These are phyloP conservation scores for Cartodere bifasciata DNA, from an alignment of 2,888 invertebrate genomes.

Conservation along the genomic window DNA sequence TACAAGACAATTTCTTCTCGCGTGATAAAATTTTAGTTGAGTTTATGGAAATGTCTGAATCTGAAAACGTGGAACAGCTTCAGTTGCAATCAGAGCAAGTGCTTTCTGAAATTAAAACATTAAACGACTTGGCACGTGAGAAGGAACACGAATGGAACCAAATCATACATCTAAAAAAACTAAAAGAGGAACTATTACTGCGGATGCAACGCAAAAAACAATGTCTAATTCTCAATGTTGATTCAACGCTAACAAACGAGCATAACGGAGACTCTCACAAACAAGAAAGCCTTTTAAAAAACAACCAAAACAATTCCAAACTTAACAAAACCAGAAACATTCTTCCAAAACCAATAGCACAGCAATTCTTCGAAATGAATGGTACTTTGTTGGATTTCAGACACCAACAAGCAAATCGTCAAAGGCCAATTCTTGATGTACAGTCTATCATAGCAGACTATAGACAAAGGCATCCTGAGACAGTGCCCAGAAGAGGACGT, in stretches of 20 bases:
- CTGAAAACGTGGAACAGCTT: slow-evolving; percentile 47
- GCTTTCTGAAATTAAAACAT: slow-evolving; percentile 51
- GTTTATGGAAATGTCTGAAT: slow-evolving; percentile 49
- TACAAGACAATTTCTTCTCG: slow-evolving; percentile 30
- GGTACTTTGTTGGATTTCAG: slow-evolving; percentile 49
- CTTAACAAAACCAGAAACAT: slow-evolving; percentile 22
- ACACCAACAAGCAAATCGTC: slow-evolving; percentile 43
- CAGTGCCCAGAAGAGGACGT: slow-evolving; percentile 54
- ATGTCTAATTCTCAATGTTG: slow-evolving; percentile 34
- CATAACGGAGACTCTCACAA: slow-evolving; percentile 17
- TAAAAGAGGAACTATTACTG: slow-evolving; percentile 70
- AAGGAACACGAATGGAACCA: slow-evolving; percentile 84
- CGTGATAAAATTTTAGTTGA: slow-evolving; percentile 50
- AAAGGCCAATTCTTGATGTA: slow-evolving; percentile 69
- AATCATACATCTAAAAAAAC: slow-evolving; percentile 65
- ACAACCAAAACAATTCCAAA: slow-evolving; percentile 16
- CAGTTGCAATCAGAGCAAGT: slow-evolving; percentile 53
- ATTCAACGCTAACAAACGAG: slow-evolving; percentile 8
- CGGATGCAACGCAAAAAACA: slow-evolving; percentile 59
- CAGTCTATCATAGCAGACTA: slow-evolving; percentile 73
- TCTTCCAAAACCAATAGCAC: slow-evolving; percentile 35
- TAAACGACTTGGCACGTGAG: slow-evolving; percentile 60
- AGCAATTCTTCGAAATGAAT: slow-evolving; percentile 38
- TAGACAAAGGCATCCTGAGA: slow-evolving; percentile 61
- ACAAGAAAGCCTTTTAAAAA: slow-evolving; percentile 19